Percentiles rank a stretch among this genome's conserved stretches.
Conservation (phyloP, 1,140 invertebrate species). For the Andrena cerasifolii region DNA sequence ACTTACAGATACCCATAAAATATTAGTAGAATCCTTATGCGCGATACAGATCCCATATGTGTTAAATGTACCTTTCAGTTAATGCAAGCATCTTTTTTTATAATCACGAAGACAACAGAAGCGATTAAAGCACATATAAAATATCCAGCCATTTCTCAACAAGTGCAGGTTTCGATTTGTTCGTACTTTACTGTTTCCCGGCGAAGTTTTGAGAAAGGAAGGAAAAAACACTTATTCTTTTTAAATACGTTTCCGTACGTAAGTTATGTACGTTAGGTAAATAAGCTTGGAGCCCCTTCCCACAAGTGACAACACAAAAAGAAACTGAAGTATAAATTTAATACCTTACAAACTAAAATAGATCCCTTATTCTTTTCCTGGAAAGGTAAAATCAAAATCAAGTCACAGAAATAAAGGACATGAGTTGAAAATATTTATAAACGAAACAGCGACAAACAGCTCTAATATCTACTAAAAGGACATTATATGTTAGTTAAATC, state of each 20-base stretch:
- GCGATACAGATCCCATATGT: not conserved
- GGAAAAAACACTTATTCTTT: conserved; percentile 17
- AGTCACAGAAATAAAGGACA: conserved; percentile 47
- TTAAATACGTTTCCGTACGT: conserved; percentile 14
- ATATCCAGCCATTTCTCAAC: conserved; percentile 24
- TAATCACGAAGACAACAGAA: conserved; percentile 43
- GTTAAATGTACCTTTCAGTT: conserved; percentile 7
- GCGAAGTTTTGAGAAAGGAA: conserved; percentile 29
- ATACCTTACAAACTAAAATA: conserved; percentile 75
- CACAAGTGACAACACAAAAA: conserved; percentile 64
- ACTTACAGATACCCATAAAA: not conserved
- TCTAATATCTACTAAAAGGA: conserved; percentile 47
- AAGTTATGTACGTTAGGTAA: conserved; percentile 33
- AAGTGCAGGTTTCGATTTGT: conserved; percentile 19
- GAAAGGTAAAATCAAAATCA: conserved; percentile 73
- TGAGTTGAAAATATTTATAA: conserved; percentile 39
- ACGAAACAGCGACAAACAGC: conserved; percentile 40
- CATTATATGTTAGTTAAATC: conserved; percentile 72
- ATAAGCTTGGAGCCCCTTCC: conserved; percentile 41
- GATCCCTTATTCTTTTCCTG: conserved; percentile 74
- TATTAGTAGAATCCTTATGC: conserved; percentile 11
- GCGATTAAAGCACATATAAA: conserved; percentile 43
- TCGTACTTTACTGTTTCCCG: conserved; percentile 2
- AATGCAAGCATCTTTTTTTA: conserved; percentile 28
- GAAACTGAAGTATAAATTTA: conserved; percentile 70